These are phyloP conservation scores for Lutjanus campechanus DNA, from an alignment of 2,797 vertebrate species.

Conservation along the genomic window DNA sequence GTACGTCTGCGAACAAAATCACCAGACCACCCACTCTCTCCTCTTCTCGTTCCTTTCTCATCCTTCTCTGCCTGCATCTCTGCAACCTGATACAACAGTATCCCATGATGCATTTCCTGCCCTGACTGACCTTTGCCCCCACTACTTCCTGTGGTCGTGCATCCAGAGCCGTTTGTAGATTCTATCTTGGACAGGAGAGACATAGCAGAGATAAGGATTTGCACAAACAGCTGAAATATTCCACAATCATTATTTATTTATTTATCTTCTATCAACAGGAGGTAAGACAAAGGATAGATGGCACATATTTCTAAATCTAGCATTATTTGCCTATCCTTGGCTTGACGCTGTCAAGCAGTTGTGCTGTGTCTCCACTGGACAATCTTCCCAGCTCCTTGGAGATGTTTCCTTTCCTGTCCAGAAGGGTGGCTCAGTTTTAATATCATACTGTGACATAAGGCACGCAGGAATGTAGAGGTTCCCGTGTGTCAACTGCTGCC, in stretches of 20 bases:
- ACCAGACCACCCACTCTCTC: slow-evolving; percentile 59
- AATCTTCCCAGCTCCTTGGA: slow-evolving; percentile 35
- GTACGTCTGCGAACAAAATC: slow-evolving; percentile 29
- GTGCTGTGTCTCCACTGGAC: slow-evolving; percentile 26
- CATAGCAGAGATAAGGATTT: slow-evolving; percentile 36
- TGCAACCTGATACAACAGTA: slow-evolving; percentile 55
- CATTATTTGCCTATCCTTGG: slow-evolving; percentile 53
- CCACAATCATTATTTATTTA: slow-evolving; percentile 7
- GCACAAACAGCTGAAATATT: slow-evolving; percentile 22
- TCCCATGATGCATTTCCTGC: slow-evolving; percentile 70
- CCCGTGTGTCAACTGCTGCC: slow-evolving; percentile 18
- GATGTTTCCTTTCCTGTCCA: slow-evolving; percentile 47
- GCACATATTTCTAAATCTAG: slow-evolving; percentile 40
- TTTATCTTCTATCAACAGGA: slow-evolving; percentile 45
- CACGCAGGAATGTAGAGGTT: slow-evolving; percentile 58
- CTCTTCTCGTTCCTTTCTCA: slow-evolving; percentile 25
- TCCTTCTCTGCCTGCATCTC: slow-evolving; percentile 49
- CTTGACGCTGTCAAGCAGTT: slow-evolving; percentile 36
- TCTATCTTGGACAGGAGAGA: slow-evolving; percentile 27
- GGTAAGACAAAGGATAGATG: slow-evolving; percentile 11
- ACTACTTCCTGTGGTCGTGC: slow-evolving; percentile 67
- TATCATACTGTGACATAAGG: slow-evolving; percentile 47
- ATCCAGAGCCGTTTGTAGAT: slow-evolving; percentile 44
- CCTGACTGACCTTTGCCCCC: slow-evolving; percentile 58
- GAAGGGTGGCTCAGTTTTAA: slow-evolving; percentile 47